Evolutionary conservation across 2,113 vertebrate species (phyloP).

Genomic region (Hyla sarda): DNA sequence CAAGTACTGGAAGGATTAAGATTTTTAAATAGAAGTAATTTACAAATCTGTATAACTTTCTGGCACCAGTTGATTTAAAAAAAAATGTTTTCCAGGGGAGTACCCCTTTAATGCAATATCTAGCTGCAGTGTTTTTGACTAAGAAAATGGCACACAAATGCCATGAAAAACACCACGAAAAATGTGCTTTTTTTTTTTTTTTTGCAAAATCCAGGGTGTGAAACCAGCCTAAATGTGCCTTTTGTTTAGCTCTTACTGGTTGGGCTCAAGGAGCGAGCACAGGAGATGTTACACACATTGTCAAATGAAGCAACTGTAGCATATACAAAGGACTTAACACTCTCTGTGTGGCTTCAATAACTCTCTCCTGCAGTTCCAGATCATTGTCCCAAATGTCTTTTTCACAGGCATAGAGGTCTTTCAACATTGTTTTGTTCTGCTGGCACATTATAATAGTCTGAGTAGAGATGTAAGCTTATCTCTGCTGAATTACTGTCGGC

Average conservation of each 20-base stretch:
- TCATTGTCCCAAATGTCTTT: conserved; percentile 22
- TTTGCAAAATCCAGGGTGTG: too few species aligned
- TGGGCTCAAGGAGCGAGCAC: neutral
- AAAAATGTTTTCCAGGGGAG: too few species aligned
- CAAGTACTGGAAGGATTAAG: too few species aligned
- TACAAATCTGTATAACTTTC: too few species aligned
- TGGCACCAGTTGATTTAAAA: too few species aligned
- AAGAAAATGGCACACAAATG: too few species aligned
- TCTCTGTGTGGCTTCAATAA: conserved; percentile 4
- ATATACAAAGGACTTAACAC: conserved; percentile 4
- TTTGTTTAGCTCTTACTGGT: neutral
- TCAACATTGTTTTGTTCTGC: conserved; percentile 11
- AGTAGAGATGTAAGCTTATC: neutral
- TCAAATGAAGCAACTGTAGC: conserved; percentile 6
- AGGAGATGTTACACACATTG: conserved; percentile 6
- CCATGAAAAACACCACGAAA: too few species aligned
- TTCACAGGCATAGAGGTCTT: conserved; percentile 2
- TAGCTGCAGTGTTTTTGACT: too few species aligned
- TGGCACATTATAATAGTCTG: neutral
- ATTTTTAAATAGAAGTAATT: too few species aligned
- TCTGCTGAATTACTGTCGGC: neutral
- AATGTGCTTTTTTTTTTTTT: too few species aligned
- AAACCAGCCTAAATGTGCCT: neutral
- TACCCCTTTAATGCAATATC: too few species aligned
- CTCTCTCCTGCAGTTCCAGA: conserved; percentile 8